phyloP scores from a whole-genome alignment of 2,888 invertebrate species.

The Lypha dubia region DNA sequence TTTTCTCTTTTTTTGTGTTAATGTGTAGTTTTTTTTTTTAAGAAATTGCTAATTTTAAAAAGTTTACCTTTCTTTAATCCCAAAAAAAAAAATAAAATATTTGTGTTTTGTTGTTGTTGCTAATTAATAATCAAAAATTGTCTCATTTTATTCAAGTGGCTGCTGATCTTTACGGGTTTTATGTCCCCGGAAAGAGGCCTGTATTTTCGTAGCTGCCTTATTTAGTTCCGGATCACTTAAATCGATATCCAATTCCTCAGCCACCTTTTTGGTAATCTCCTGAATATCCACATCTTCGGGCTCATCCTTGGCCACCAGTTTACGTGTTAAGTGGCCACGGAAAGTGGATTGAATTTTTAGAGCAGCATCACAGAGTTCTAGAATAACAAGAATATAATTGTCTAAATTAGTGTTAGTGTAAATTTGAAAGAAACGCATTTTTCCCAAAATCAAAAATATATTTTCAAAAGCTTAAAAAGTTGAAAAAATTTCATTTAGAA shows the following conservation, averaged over 20 bases:
- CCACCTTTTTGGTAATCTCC: conserved; percentile 85
- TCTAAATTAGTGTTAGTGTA: conserved; percentile 40
- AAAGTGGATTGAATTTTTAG: conserved; percentile 96
- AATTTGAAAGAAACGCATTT: background rate
- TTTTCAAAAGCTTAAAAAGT: background rate
- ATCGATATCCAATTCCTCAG: conserved; percentile 93
- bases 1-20: no score
- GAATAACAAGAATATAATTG: conserved; percentile 77
- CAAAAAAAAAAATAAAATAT: conserved; percentile 55
- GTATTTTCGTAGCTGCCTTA: conserved; percentile 95
- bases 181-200: conserved; percentile 95
- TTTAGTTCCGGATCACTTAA: conserved; percentile 93
- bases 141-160: conserved; percentile 76
- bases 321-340: conserved; percentile 94
- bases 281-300: conserved; percentile 84
- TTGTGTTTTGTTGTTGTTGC: conserved; percentile 69
- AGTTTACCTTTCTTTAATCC: conserved; percentile 45
- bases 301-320: conserved; percentile 85
- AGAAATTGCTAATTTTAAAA: conserved; percentile 63
- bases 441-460: background rate
- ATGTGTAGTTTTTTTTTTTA: conserved; percentile 44
- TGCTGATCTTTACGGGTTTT: conserved; percentile 90
- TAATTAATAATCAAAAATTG: conserved; percentile 63
- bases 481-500: no score
- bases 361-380: conserved; percentile 92